Base-by-base conservation (phyloP, 2,113 vertebrate genomes). In the Verasper variegatus region DNA sequence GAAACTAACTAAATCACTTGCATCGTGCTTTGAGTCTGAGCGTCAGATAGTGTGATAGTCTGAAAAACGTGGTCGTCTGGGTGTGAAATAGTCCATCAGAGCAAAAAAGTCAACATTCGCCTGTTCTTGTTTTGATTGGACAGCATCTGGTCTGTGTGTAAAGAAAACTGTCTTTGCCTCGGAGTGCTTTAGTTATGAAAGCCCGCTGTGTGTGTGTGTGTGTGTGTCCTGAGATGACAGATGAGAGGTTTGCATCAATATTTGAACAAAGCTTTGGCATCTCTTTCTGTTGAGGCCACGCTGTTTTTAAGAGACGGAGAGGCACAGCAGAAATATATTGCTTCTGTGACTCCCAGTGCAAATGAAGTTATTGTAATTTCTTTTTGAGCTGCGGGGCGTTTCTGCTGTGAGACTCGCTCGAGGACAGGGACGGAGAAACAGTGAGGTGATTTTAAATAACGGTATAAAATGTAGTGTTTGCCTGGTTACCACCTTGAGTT, bases 231-330 rank as follows among this genome's bases (percentile, higher is more conserved):
- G 81, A 87, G 83, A 86, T 86, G 74, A 89, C 77, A 88, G 88
- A 92, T 83, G 86, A 93, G 87, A 91, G 82, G 70, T 85, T 88
- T 68, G 65, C 86, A 92, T 93, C 74, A 90, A 92, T 93, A 93
- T 92, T 91, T 92, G 86, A 94, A 94, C 90, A 91, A 94, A 91
- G 87, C 75, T 79, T 60, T 69, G 64, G 80, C 79, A 59, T 85
- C 72, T 78, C 80, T 89, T 83, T 86, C 75, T 85, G 81, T 76
- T 68, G 78, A 82, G 89, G 74, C 81, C 81, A 18, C 61, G 80
- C 76, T 86, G 82, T 80, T 90, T 65, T 87, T 76, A 84, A 76
- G 76, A 70, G 69, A 47, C 58, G 55, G 64, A 57, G 82, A 76
- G 83, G 67, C 51, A 67, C 59, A 82, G 80, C 47, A 51, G 81